A percentile compares a stretch with the other conserved stretches of the same genome.
Evolutionary conservation across 2,797 vertebrate genomes (phyloP).

Genomic region (Menidia menidia): DNA sequence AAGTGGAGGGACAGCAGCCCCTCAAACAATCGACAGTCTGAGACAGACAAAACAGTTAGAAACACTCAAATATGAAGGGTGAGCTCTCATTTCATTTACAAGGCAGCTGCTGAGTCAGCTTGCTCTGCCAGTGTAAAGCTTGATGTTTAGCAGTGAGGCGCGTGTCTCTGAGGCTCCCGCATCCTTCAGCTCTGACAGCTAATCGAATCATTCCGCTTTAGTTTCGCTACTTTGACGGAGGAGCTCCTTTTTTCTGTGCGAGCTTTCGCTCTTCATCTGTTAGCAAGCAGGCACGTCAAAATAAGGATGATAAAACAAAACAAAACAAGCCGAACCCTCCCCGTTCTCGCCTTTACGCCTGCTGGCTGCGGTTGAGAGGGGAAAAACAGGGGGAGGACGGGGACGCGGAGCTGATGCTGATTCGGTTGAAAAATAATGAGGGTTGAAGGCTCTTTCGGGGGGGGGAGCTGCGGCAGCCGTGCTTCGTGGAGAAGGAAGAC

Average conservation of each 20-base stretch:
- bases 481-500: slow-evolving; percentile 6
- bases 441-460: slow-evolving; percentile 66
- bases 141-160: too few relatives aligned
- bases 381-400: slow-evolving; percentile 14
- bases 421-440: slow-evolving; percentile 76
- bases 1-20: background rate
- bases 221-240: slow-evolving; percentile 19
- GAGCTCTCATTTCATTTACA: background rate
- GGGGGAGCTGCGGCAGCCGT: slow-evolving; percentile 40
- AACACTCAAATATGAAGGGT: background rate
- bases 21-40: background rate
- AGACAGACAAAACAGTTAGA: background rate
- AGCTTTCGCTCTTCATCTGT: slow-evolving; percentile 55
- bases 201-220: slow-evolving; percentile 21
- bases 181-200: slow-evolving; percentile 17
- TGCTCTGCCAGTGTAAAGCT: too few relatives aligned
- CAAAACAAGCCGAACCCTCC: slow-evolving; percentile 51
- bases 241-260: slow-evolving; percentile 33
- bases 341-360: slow-evolving; percentile 50
- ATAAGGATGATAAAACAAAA: background rate
- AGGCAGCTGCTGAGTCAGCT: too few relatives aligned
- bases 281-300: slow-evolving; percentile 58
- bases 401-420: slow-evolving; percentile 53
- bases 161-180: background rate
- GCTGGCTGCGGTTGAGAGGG: slow-evolving; percentile 27